Conservation (phyloP, 53 echinoderm and acorn worm species). For the Patiria pectinifera region DNA sequence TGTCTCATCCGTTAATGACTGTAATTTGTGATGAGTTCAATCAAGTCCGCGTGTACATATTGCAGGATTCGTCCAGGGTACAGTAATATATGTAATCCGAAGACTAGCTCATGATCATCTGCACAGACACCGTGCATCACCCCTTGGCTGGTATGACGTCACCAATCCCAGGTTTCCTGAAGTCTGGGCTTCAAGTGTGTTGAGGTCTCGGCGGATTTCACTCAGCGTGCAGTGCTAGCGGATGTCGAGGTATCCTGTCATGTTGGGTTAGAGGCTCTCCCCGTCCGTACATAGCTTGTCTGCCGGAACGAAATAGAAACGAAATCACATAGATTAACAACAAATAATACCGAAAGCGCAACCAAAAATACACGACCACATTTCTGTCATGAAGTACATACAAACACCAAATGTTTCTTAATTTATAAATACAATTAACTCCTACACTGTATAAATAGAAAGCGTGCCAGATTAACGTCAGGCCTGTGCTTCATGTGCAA, state of each 20-base stretch:
- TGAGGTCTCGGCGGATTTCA: background rate
- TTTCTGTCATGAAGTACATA: no score
- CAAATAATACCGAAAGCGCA: no score
- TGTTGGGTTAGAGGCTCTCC: background rate
- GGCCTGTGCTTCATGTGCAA: no score
- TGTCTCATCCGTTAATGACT: background rate
- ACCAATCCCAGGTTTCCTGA: slow-evolving; percentile 39
- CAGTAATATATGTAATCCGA: background rate
- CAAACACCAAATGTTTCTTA: no score
- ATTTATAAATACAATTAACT: no score
- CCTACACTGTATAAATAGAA: no score
- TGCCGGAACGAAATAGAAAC: background rate
- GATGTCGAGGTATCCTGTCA: slow-evolving; percentile 42
- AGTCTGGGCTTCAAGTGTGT: background rate
- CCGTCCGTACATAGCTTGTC: slow-evolving; percentile 7
- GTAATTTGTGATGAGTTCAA: slow-evolving; percentile 15
- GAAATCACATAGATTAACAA: background rate
- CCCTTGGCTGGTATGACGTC: slow-evolving; percentile 22
- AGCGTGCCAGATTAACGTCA: no score
- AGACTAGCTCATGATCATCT: background rate
- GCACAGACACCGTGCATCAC: background rate
- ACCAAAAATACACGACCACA: no score
- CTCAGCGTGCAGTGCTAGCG: slow-evolving; percentile 12
- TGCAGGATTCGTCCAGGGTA: background rate
- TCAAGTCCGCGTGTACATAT: background rate